phyloP scores from a whole-genome alignment of 2,113 vertebrate genomes.

The Telmatochromis brachygnathus region DNA sequence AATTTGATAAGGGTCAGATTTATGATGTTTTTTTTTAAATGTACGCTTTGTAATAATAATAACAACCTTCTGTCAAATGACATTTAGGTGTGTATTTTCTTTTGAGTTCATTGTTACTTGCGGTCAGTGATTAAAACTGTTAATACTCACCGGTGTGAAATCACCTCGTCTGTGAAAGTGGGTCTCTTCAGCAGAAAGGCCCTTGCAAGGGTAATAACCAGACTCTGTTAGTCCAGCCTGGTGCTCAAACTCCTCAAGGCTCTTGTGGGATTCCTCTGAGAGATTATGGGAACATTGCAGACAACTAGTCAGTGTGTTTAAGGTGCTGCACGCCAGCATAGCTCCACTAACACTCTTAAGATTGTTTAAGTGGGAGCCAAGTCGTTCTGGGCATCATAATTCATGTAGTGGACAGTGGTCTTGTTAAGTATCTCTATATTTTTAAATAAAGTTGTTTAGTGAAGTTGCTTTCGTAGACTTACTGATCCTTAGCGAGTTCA shows the following conservation, averaged over 20 bases:
- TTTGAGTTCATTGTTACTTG: not conserved
- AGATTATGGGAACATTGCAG: not conserved
- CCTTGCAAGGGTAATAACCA: conserved; percentile 88
- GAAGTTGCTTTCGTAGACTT: conserved; percentile 58
- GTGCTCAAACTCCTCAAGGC: conserved; percentile 88
- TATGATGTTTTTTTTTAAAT: not conserved
- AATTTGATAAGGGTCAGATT: not conserved
- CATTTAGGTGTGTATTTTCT: not conserved
- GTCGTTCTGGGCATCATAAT: not conserved
- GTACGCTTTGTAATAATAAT: not conserved
- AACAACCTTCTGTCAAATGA: not conserved
- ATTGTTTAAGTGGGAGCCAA: not conserved
- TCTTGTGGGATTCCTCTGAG: conserved; percentile 89
- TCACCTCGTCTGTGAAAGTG: conserved; percentile 83
- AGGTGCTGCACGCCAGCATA: not conserved
- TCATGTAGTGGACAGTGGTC: not conserved
- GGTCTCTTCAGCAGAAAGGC: conserved; percentile 86
- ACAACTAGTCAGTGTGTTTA: not conserved
- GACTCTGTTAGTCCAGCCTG: conserved; percentile 88
- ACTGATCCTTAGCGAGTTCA: conserved; percentile 91
- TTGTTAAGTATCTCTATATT: not conserved
- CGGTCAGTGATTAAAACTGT: not conserved
- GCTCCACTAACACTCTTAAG: not conserved
- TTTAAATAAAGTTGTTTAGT: not conserved
- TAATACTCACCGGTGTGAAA: conserved; percentile 77